These are phyloP conservation scores for Sander lucioperca DNA, from an alignment of 2,113 vertebrate species.

Conservation along the genomic window DNA sequence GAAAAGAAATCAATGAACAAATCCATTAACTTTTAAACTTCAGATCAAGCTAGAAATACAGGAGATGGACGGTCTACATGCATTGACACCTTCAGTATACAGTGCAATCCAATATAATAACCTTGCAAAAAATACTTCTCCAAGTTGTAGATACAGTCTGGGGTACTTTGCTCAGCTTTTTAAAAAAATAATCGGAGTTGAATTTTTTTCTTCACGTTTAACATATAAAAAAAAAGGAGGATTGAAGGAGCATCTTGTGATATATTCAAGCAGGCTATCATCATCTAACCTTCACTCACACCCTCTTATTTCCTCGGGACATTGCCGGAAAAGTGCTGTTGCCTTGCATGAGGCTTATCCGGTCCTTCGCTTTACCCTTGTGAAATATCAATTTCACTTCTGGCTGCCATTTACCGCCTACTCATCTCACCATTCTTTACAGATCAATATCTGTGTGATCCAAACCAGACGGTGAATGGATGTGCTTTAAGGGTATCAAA, in stretches of 20 bases:
- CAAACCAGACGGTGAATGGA: constrained; percentile 29
- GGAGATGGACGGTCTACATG: neutral
- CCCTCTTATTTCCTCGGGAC: constrained; percentile 36
- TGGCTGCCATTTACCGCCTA: constrained; percentile 25
- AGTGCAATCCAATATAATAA: neutral
- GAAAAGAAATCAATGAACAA: constrained; percentile 15
- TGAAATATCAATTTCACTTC: constrained; percentile 55
- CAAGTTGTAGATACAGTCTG: neutral
- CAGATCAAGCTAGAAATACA: neutral
- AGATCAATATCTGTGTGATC: constrained; percentile 52
- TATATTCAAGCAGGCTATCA: neutral
- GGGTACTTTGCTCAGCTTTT: neutral
- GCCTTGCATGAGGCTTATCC: neutral
- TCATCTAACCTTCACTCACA: constrained; percentile 11
- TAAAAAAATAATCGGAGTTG: neutral
- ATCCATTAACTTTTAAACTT: constrained; percentile 1
- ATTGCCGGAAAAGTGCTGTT: constrained; percentile 2
- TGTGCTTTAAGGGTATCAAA: constrained; percentile 3
- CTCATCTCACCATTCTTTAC: constrained; percentile 27
- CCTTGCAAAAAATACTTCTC: neutral
- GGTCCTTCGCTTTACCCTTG: constrained; percentile 37
- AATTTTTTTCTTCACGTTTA: neutral
- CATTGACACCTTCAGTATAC: neutral
- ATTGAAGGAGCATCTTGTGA: neutral
- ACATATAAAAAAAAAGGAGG: neutral